Conservation (phyloP, 2,113 vertebrate species). For the Amblyornis subalaris region DNA sequence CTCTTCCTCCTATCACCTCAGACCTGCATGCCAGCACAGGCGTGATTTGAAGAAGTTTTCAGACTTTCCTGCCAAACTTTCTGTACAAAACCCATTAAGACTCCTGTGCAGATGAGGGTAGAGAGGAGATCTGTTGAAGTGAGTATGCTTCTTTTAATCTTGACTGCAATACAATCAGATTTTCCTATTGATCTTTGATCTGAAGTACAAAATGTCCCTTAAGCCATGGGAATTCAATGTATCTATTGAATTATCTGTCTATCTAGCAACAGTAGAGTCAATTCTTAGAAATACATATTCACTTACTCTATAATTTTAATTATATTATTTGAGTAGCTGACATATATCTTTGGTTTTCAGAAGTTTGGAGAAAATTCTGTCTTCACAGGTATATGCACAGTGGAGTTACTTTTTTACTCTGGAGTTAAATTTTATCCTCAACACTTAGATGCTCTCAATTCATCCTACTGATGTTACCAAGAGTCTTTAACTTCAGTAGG, state of each 20-base stretch:
- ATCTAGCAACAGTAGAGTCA: background rate
- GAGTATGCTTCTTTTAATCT: constrained; percentile 32
- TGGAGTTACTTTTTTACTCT: background rate
- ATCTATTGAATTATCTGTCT: background rate
- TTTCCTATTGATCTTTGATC: constrained; percentile 33
- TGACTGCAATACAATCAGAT: constrained; percentile 4
- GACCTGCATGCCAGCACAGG: background rate
- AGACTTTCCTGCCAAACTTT: background rate
- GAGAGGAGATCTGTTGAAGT: background rate
- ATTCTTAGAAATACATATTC: constrained; percentile 6
- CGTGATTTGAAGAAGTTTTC: background rate
- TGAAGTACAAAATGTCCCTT: constrained; percentile 4
- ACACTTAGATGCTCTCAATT: background rate
- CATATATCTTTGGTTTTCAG: background rate
- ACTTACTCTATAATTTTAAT: background rate
- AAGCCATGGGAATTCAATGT: background rate
- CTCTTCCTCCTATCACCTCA: background rate
- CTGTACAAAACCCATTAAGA: background rate
- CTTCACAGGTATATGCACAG: background rate
- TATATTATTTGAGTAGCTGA: background rate
- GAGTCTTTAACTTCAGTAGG: background rate
- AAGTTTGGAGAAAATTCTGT: background rate
- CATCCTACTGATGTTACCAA: background rate
- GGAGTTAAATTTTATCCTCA: background rate
- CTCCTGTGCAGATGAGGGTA: background rate